Percentiles rank a stretch among this genome's conserved stretches.
phyloP scores from a whole-genome alignment of 2,113 vertebrate genomes.

The Gallinago jamesoni region DNA sequence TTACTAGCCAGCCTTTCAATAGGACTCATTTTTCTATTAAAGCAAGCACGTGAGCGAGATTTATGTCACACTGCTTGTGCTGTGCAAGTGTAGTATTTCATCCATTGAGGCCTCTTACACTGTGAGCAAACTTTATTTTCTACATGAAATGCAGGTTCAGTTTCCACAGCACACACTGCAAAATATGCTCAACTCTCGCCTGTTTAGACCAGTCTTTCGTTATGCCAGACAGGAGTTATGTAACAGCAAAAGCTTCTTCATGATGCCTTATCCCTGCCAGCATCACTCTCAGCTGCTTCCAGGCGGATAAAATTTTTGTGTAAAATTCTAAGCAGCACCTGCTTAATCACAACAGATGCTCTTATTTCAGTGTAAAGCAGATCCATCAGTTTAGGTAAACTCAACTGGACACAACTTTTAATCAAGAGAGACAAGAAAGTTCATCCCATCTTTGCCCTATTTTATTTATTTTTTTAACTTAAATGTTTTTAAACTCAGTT shows the following conservation, averaged over 20 bases:
- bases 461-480: background rate
- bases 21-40: background rate
- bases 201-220: background rate
- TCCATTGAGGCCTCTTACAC: background rate
- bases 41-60: background rate
- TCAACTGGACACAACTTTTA: background rate
- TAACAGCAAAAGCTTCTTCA: background rate
- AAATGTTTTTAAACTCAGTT: background rate
- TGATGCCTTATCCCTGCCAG: background rate
- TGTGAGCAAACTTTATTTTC: background rate
- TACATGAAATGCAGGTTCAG: background rate
- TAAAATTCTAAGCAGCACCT: background rate
- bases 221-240: background rate
- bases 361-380: background rate
- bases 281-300: background rate
- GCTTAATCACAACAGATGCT: background rate
- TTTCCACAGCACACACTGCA: background rate
- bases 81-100: background rate
- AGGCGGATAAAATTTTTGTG: background rate
- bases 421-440: background rate
- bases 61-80: background rate
- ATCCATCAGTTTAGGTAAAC: background rate
- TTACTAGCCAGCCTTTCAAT: background rate
- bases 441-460: background rate
- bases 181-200: background rate